Conservation (phyloP, 2,797 vertebrate species). For the Alauda arvensis region DNA sequence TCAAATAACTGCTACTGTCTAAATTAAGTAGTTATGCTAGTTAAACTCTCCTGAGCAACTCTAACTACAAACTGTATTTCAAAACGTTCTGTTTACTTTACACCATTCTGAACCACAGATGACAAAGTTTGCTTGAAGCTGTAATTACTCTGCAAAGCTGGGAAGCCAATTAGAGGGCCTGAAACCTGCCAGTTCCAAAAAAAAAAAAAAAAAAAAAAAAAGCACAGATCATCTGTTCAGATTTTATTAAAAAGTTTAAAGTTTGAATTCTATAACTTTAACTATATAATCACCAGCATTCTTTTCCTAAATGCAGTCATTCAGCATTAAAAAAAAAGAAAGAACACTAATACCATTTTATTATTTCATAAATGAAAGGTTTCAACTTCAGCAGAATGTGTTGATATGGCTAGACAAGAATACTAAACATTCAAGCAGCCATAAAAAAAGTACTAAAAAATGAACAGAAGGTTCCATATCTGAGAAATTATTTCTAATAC, state of each 20-base stretch:
- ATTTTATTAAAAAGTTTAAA: conserved; percentile 74
- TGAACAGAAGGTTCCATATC: conserved; percentile 48
- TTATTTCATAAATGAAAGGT: conserved; percentile 4
- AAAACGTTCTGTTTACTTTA: conserved; percentile 74
- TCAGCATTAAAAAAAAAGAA: not conserved
- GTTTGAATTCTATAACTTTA: conserved; percentile 65
- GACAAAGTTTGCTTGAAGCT: conserved; percentile 77
- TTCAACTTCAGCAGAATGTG: conserved; percentile 31
- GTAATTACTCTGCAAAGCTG: conserved; percentile 75
- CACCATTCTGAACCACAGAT: conserved; percentile 77
- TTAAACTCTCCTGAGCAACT: conserved; percentile 66
- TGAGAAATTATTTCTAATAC: conserved; percentile 48
- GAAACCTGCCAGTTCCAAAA: conserved; percentile 71
- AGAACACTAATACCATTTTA: not conserved
- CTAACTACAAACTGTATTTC: conserved; percentile 69
- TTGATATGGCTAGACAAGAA: conserved; percentile 16
- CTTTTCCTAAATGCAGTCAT: not conserved
- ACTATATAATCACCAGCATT: conserved; percentile 49
- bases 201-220: conserved; percentile 52
- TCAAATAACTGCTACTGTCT: conserved; percentile 25
- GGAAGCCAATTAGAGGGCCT: conserved; percentile 75
- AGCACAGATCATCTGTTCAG: conserved; percentile 71
- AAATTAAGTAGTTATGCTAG: conserved; percentile 57
- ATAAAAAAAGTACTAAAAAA: conserved; percentile 37
- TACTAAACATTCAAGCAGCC: conserved; percentile 19